Evolutionary conservation across 2,797 vertebrate species (phyloP).

Genomic region (Harpagifer antarcticus): DNA sequence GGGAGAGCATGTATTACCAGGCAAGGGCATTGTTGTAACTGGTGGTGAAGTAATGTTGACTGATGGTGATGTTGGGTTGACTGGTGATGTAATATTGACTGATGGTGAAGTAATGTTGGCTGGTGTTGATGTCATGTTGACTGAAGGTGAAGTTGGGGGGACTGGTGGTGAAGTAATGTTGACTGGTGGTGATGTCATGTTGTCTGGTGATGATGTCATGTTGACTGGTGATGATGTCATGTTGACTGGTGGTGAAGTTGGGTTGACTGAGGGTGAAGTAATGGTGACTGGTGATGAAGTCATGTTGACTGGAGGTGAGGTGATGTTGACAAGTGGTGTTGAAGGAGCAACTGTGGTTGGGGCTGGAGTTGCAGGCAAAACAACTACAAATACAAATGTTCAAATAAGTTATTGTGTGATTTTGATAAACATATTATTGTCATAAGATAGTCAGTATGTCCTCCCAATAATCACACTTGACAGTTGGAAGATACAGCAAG

Average conservation of each 20-base stretch:
- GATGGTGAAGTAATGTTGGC: not conserved
- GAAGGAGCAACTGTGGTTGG: too few species aligned
- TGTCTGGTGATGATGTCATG: not conserved
- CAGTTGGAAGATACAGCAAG: too few species aligned
- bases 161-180: not conserved
- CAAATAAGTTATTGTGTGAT: too few species aligned
- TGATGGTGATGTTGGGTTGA: too few species aligned
- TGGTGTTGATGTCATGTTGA: not conserved
- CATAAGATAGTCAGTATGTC: too few species aligned
- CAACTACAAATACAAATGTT: too few species aligned
- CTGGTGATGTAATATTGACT: not conserved
- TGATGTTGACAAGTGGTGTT: not conserved
- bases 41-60: too few species aligned
- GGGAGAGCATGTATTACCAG: too few species aligned
- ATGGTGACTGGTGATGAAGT: not conserved
- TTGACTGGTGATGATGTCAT: not conserved
- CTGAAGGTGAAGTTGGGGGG: not conserved
- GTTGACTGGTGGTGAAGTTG: not conserved
- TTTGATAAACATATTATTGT: too few species aligned
- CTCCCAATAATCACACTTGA: too few species aligned
- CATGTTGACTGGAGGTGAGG: not conserved
- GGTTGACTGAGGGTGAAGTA: not conserved
- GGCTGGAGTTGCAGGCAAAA: too few species aligned
- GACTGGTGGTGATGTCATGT: not conserved
- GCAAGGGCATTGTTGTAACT: too few species aligned